Conservation (phyloP, 1,140 invertebrate species). For the Nephotettix cincticeps region DNA sequence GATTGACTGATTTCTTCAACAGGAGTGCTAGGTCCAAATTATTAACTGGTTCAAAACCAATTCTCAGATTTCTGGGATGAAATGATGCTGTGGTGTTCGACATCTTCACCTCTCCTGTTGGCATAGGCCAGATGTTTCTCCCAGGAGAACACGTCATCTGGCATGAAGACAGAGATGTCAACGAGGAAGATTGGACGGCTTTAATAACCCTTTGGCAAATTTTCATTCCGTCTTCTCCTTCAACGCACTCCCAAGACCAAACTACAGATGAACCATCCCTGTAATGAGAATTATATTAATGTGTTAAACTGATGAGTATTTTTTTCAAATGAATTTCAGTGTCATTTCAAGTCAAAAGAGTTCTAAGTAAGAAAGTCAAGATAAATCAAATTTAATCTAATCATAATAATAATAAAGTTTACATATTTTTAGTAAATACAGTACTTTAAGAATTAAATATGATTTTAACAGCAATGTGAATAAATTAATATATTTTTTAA, state of each 20-base stretch:
- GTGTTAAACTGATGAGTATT: too few species aligned
- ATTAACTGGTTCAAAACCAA: not conserved
- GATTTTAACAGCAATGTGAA: too few species aligned
- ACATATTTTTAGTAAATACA: too few species aligned
- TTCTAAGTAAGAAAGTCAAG: too few species aligned
- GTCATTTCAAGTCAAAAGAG: too few species aligned
- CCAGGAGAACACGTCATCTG: constrained; percentile 6
- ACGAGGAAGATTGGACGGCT: not conserved
- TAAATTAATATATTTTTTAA: too few species aligned
- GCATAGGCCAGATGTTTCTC: constrained; percentile 1
- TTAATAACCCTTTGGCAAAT: not conserved
- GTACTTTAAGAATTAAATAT: too few species aligned
- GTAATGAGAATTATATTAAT: too few species aligned
- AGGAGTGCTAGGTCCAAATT: not conserved
- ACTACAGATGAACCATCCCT: not conserved
- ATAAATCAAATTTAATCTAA: too few species aligned
- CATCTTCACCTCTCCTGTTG: not conserved
- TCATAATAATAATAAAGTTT: too few species aligned
- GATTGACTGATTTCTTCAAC: not conserved
- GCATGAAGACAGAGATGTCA: not conserved
- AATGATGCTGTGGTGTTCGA: not conserved
- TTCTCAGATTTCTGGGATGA: not conserved
- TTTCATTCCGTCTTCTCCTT: not conserved
- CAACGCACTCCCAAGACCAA: not conserved
- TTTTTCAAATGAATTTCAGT: too few species aligned